A percentile compares a stretch with the other conserved stretches of the same genome.
Conservation (phyloP, 92 coral and sea anemone genomes). For the Umimayanthus kanabou region DNA sequence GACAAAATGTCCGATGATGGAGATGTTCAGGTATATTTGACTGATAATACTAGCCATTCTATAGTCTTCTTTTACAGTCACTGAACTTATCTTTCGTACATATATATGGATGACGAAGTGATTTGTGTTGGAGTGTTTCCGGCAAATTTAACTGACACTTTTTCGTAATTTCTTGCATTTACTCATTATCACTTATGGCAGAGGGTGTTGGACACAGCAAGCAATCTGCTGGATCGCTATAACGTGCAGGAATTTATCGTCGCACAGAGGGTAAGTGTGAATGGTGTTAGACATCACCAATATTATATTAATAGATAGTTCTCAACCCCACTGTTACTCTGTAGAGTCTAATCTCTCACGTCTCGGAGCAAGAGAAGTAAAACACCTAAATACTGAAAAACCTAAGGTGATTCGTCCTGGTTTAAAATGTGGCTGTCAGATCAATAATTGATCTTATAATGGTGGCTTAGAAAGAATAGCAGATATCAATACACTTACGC, state of each 20-base stretch:
- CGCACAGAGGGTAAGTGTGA: constrained; percentile 28
- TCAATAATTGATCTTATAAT: no score
- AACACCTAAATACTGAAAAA: no score
- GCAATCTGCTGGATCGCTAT: constrained; percentile 18
- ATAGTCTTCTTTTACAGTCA: neutral
- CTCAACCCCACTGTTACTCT: neutral
- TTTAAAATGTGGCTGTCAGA: no score
- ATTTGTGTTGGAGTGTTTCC: neutral
- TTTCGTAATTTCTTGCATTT: neutral
- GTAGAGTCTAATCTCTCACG: no score
- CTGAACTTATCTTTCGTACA: constrained; percentile 1
- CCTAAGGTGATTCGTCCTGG: neutral
- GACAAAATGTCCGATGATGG: constrained; percentile 1
- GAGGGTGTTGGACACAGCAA: constrained; percentile 23
- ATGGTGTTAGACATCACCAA: neutral
- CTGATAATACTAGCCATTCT: neutral
- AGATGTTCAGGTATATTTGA: constrained; percentile 2
- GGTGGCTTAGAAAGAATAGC: no score
- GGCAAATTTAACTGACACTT: neutral
- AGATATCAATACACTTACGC: neutral
- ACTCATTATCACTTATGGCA: neutral
- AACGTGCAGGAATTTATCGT: constrained; percentile 39
- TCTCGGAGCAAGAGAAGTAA: no score
- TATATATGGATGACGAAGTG: no score
- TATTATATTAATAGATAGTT: neutral